Base-by-base conservation (phyloP, 23 tunicate species). In the Trididemnum miniatum region DNA sequence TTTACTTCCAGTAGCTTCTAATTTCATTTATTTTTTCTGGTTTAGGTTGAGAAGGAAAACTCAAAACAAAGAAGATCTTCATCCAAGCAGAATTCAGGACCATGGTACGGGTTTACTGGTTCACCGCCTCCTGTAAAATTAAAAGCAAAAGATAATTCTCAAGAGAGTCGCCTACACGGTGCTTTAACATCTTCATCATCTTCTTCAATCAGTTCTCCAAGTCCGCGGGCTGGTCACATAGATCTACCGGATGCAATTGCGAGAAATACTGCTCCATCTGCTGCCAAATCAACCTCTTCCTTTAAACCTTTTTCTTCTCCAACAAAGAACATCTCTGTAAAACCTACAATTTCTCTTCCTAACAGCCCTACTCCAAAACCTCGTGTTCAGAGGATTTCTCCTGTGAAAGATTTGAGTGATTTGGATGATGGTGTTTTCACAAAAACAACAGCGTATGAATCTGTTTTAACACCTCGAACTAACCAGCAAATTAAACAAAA, bases 41-140 rank as follows among this genome's bases (percentile, higher is more conserved):
- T n/a, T n/a, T n/a, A n/a, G n/a, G n/a, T n/a, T n/a, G n/a, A 44
- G 54, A 9, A 44, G 15, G 54, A 44, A 44, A 44, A 7, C 9
- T 7, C 54, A 44, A 44, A 44, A 44, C 9, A 44, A 15, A 44
- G 54, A 9, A 62, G n/a, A 24, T 62, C 57, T 49, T 18, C 75
- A 31, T 7, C 52, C 26, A 64, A 62, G 24, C 80, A n/a, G 49
- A 35, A 51, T 31, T 35, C 65, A 1, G 89, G 89, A 34, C 64
- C 80, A 1, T 85, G 89, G 89, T 85, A 39, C 34, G 78, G 83
- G 1, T 27, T 85, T 18, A 85, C 89, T 1, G 89, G 83, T 18
- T 85, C 89, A 1, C 89, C 83, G 1, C 67, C 89, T 23, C 31
- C 76, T 31, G 5, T 22, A 12, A 67, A 67, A 32, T 31, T 38